Evolutionary conservation across 2,797 vertebrate genomes (phyloP), one percentile per base, ranked within the genome.

Genomic region (Simalia tracyae): DNA sequence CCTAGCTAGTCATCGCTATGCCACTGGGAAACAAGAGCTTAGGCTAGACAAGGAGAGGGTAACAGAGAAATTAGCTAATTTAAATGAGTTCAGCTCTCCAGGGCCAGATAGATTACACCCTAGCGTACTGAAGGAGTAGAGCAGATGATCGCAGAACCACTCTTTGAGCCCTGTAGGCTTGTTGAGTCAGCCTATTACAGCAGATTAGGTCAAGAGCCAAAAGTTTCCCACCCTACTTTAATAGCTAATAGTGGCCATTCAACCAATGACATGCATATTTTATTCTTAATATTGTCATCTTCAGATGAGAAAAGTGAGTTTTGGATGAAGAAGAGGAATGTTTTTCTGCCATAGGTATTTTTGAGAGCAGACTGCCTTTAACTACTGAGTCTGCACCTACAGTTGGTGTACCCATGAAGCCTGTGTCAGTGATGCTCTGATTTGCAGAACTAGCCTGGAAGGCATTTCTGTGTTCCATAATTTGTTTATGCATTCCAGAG

Each of bases 401-500:
- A 68, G 22, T 31, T 17, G 17, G n/a, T 60, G 24, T 60, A 60
- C 9, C 19, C 31, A 12, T 36, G 57, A 24, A 11, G 86, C 11
- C 22, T 11, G 7, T 68, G 14, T 68, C 66, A 68, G 7, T 36
- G 66, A 46, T 59, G 26, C 19, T 59, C n/a, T 89, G 46, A 24
- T 42, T 59, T 76, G n/a, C 50, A 31, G n/a, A 56, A 42, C 68
- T 5, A 3, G 28, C 81, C 72, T 84, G 24, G 31, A 90, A 31
- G 11, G 24, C 46, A 11, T 46, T 60, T 50, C 2, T 94, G 60
- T 90, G 85, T 88, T 94, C 9, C 28, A 7, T 89, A 84, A 1
- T 60, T 17, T 90, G 93, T 95, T 96, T 96, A 94, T 95, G 91
- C 95, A 94, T 54, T 93, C 95, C 95, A 93, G 95, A 42, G 2